Conservation (phyloP, 2,113 vertebrate genomes). For the Myotis brandtii region DNA sequence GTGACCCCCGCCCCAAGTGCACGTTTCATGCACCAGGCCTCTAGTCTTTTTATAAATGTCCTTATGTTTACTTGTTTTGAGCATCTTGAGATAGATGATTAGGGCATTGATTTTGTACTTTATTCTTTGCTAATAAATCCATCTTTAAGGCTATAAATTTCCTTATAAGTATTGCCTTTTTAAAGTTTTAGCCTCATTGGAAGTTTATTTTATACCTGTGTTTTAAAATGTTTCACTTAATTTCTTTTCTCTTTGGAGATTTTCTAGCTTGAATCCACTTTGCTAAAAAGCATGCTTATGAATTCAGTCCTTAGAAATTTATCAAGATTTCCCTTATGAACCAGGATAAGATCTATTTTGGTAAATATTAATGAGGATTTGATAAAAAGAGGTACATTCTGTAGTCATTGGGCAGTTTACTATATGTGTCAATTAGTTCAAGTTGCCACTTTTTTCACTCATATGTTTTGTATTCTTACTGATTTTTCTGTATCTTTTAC, state of each 20-base stretch:
- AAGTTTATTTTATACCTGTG: background rate
- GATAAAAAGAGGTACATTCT: background rate
- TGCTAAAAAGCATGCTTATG: background rate
- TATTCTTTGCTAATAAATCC: background rate
- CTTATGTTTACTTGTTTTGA: background rate
- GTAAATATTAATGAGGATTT: constrained; percentile 5
- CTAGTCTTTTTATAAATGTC: background rate
- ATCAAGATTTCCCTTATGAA: background rate
- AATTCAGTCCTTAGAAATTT: constrained; percentile 3
- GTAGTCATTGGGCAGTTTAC: background rate
- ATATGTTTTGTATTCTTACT: background rate
- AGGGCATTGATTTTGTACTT: background rate
- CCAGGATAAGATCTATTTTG: background rate
- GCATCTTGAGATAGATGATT: background rate
- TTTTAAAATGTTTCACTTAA: constrained; percentile 27
- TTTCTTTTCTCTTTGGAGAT: background rate
- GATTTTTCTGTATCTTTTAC: background rate
- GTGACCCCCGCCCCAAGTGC: too few relatives aligned
- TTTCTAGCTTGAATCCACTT: background rate
- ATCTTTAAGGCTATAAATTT: background rate
- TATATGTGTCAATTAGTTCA: background rate
- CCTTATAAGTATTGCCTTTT: background rate
- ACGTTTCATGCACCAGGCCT: too few relatives aligned
- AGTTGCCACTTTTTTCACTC: background rate
- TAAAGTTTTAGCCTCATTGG: background rate